Evolutionary conservation across 2,113 vertebrate genomes (phyloP).

Genomic region (Onychostoma macrolepis): DNA sequence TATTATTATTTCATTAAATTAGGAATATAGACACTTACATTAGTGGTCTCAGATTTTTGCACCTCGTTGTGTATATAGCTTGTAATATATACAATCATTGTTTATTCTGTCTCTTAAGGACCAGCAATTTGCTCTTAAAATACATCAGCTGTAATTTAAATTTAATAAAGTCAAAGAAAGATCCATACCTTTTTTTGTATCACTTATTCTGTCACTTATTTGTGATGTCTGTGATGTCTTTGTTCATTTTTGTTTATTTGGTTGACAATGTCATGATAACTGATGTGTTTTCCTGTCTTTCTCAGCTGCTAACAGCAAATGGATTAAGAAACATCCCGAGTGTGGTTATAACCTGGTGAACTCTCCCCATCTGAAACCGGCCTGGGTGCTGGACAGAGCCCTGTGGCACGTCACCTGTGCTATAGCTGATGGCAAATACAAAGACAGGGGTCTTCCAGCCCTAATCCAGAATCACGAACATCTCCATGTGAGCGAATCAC

Average conservation of each 20-base stretch:
- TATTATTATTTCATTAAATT: neutral
- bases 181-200: neutral
- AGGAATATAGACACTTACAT: neutral
- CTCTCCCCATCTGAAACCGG: constrained; percentile 87
- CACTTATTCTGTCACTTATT: neutral
- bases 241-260: neutral
- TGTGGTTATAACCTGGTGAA: constrained; percentile 89
- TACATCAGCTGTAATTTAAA: neutral
- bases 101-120: neutral
- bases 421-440: constrained; percentile 80
- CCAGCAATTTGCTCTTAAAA: neutral
- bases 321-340: constrained; percentile 86
- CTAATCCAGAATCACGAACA: constrained; percentile 76
- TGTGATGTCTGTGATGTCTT: neutral
- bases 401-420: constrained; percentile 84
- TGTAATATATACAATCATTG: neutral
- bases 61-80: neutral
- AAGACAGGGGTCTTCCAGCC: constrained; percentile 77
- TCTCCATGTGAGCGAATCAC: constrained; percentile 43
- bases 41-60: neutral
- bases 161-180: neutral
- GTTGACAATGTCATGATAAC: neutral
- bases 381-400: constrained; percentile 87
- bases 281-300: neutral
- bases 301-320: constrained; percentile 84